Percentiles rank a stretch among this genome's conserved stretches.
Conservation (phyloP, 2,888 invertebrate species). For the Litoditis marina region DNA sequence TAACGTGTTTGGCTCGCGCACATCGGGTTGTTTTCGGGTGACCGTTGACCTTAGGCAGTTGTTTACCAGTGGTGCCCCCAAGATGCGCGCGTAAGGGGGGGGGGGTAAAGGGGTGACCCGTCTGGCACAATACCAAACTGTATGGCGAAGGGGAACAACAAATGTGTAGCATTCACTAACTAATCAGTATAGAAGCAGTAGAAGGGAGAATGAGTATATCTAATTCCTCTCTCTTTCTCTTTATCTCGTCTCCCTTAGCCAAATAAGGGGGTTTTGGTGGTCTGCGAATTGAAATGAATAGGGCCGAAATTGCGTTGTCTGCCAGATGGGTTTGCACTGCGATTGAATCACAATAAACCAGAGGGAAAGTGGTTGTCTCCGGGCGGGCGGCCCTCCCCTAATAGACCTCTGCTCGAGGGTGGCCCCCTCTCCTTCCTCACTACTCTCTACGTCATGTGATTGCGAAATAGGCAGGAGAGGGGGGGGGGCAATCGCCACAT, state of each 20-base stretch:
- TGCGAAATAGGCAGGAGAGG: no score
- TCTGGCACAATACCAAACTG: neutral
- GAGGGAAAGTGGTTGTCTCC: no score
- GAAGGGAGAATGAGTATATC: neutral
- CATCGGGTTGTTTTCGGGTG: no score
- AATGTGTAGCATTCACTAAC: neutral
- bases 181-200: neutral
- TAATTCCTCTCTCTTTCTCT: neutral
- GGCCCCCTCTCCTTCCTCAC: no score
- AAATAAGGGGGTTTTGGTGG: neutral
- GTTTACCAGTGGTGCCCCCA: neutral
- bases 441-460: no score
- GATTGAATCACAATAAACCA: slow-evolving; percentile 5
- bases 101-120: neutral
- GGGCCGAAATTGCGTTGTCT: neutral
- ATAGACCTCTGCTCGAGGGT: no score
- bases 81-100: neutral
- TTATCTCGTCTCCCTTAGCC: no score
- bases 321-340: slow-evolving; percentile 9
- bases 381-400: no score
- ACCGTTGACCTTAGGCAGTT: slow-evolving; percentile 4
- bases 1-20: no score
- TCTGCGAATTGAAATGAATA: slow-evolving; percentile 5
- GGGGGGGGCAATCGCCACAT: no score
- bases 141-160: neutral